phyloP scores from a whole-genome alignment of 1,140 invertebrate genomes.

The Cydia pomonella region DNA sequence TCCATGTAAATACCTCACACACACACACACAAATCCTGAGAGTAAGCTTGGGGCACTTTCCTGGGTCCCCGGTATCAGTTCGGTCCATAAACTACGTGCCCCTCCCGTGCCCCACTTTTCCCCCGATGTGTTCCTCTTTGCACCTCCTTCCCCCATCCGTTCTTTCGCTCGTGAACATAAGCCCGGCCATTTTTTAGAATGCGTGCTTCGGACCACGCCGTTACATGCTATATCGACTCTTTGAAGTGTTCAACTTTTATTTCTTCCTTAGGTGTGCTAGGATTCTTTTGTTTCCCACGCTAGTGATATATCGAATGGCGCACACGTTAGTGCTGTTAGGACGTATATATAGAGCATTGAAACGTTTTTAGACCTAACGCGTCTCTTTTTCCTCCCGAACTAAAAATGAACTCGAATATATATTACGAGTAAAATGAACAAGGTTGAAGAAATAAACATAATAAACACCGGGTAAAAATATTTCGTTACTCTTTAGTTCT shows the following conservation, averaged over 20 bases:
- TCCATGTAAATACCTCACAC: constrained; percentile 62
- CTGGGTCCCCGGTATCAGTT: constrained; percentile 73
- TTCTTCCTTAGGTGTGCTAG: constrained; percentile 48
- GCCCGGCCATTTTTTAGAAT: constrained; percentile 74
- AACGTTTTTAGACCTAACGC: background rate
- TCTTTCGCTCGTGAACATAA: constrained; percentile 60
- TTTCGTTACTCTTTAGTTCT: too few relatives aligned
- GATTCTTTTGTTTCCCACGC: constrained; percentile 32
- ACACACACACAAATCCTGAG: constrained; percentile 70
- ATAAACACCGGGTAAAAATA: too few relatives aligned
- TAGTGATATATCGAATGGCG: constrained; percentile 25
- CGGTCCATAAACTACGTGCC: constrained; percentile 69
- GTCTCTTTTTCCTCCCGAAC: background rate
- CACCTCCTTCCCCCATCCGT: constrained; percentile 49
- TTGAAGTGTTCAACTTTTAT: constrained; percentile 61
- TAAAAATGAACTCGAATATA: background rate
- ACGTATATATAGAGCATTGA: constrained; percentile 1
- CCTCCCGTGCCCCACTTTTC: constrained; percentile 38
- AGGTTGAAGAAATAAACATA: too few relatives aligned
- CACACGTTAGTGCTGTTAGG: background rate
- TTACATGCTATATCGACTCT: constrained; percentile 62
- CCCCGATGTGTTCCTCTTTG: constrained; percentile 37
- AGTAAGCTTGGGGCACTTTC: constrained; percentile 70
- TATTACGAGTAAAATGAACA: background rate
- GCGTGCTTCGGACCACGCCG: constrained; percentile 63